Evolutionary conservation across 2,888 invertebrate species (phyloP).

Genomic region (Caenorhabditis becei): DNA sequence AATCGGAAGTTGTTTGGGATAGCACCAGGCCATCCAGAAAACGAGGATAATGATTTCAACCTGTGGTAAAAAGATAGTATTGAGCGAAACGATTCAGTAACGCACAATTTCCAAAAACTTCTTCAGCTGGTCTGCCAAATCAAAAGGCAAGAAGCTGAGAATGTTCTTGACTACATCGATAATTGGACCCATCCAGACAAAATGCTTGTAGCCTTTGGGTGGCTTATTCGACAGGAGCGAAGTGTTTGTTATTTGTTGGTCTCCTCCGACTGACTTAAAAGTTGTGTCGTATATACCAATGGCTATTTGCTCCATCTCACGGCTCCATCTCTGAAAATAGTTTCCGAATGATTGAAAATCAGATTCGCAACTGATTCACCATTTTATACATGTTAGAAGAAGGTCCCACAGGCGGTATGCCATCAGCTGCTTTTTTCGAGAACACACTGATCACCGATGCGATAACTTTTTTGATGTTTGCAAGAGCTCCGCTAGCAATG

Average conservation of each 20-base stretch:
- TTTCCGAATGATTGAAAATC: no score
- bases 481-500: not conserved
- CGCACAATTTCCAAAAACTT: not conserved
- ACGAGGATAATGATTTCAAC: not conserved
- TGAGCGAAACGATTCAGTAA: not conserved
- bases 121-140: not conserved
- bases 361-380: no score
- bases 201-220: not conserved
- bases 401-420: not conserved
- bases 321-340: constrained; percentile 12
- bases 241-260: not conserved
- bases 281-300: not conserved
- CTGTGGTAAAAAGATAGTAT: not conserved
- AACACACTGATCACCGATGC: not conserved
- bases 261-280: no score
- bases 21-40: not conserved
- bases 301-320: constrained; percentile 3
- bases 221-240: not conserved
- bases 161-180: not conserved
- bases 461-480: not conserved
- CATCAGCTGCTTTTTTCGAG: not conserved
- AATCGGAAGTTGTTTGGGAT: not conserved
- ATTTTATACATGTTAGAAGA: not conserved
- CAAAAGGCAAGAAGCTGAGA: not conserved
- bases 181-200: not conserved